Percentiles rank a stretch among this genome's conserved stretches.
Conservation (phyloP, 2,113 vertebrate genomes). For the Carlito syrichta region DNA sequence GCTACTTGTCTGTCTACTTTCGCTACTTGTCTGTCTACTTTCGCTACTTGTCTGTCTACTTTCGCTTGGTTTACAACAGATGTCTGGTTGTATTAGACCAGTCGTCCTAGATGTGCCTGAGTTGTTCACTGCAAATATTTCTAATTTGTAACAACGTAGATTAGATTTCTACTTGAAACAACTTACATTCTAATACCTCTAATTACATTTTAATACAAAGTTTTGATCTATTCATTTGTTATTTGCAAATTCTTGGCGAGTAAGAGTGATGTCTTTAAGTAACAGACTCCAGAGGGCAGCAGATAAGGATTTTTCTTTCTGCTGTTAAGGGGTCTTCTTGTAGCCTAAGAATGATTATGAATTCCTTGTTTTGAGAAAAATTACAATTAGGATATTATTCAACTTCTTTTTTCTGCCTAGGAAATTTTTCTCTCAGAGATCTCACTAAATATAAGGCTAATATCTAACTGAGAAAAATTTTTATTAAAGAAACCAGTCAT, state of each 20-base stretch:
- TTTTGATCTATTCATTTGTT: conserved; percentile 25
- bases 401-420: neutral
- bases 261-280: neutral
- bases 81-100: neutral
- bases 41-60: neutral
- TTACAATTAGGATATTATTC: neutral
- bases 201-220: neutral
- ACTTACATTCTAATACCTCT: neutral
- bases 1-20: neutral
- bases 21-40: too few relatives aligned
- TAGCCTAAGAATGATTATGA: neutral
- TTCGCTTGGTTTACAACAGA: neutral
- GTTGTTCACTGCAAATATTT: neutral
- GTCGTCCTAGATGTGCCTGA: neutral
- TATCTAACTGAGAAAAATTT: neutral
- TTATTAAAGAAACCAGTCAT: neutral
- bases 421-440: neutral
- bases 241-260: neutral
- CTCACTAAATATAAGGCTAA: neutral
- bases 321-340: neutral
- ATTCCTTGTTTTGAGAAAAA: neutral
- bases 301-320: conserved; percentile 35
- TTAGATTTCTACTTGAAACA: neutral
- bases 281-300: conserved; percentile 1
- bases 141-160: neutral